phyloP scores from a whole-genome alignment of 2,888 invertebrate genomes.

The Microdon myrmicae region DNA sequence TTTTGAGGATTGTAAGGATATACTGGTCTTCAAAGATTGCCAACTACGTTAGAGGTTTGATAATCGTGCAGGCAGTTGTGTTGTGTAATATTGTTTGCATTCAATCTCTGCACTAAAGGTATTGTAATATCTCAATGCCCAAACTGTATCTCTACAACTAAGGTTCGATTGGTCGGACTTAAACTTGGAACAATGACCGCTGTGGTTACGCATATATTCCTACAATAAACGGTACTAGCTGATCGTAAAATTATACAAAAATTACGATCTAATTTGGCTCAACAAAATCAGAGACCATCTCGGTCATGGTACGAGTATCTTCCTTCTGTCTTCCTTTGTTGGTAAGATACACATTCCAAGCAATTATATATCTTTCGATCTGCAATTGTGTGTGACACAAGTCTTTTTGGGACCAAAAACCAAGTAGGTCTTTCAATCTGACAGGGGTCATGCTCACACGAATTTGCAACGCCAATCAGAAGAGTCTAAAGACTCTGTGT shows the following conservation, averaged over 20 bases:
- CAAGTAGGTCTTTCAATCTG: slow-evolving; percentile 12
- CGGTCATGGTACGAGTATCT: slow-evolving; percentile 36
- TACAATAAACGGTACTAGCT: slow-evolving; percentile 21
- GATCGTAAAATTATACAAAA: slow-evolving; percentile 33
- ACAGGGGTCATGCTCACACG: slow-evolving; percentile 42
- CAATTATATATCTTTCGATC: slow-evolving; percentile 43
- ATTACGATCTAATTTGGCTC: slow-evolving; percentile 40
- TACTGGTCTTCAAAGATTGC: too few relatives aligned
- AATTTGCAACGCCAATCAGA: slow-evolving; percentile 12
- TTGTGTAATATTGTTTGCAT: too few relatives aligned
- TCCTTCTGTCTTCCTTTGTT: neutral
- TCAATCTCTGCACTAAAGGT: too few relatives aligned
- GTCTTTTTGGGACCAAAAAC: slow-evolving; percentile 35
- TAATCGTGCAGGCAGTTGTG: too few relatives aligned
- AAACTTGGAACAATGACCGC: too few relatives aligned
- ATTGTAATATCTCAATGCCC: too few relatives aligned
- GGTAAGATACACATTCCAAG: slow-evolving; percentile 6
- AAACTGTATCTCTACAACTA: too few relatives aligned
- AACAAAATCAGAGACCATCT: slow-evolving; percentile 41
- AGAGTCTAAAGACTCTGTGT: slow-evolving; percentile 26
- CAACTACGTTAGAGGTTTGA: too few relatives aligned
- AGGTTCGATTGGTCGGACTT: too few relatives aligned
- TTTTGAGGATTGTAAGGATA: too few relatives aligned
- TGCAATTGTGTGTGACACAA: slow-evolving; percentile 44
- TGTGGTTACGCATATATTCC: too few relatives aligned